Percentiles rank a stretch among this genome's conserved stretches.
phyloP scores from a whole-genome alignment of 2,797 vertebrate species.

The Poeciliopsis turneri region DNA sequence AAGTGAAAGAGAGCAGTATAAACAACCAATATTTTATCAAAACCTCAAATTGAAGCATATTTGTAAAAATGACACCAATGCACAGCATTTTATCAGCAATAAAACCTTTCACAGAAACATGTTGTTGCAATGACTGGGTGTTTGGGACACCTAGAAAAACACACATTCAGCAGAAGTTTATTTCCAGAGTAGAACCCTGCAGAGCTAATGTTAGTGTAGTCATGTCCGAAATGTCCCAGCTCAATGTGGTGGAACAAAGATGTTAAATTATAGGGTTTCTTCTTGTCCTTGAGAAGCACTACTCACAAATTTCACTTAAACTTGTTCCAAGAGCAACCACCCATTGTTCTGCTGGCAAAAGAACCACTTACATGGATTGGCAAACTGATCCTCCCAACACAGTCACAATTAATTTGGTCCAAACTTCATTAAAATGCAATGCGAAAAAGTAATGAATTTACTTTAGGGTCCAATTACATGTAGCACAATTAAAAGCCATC shows the following conservation, averaged over 20 bases:
- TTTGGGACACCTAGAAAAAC: constrained; percentile 42
- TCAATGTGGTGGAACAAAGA: constrained; percentile 38
- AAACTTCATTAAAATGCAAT: not conserved
- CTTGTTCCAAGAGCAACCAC: constrained; percentile 27
- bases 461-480: not conserved
- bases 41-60: not conserved
- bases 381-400: not conserved
- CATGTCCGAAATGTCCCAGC: constrained; percentile 23
- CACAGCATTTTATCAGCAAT: constrained; percentile 6
- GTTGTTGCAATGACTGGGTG: constrained; percentile 14
- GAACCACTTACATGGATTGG: not conserved
- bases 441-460: not conserved
- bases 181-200: constrained; percentile 45
- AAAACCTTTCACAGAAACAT: constrained; percentile 23
- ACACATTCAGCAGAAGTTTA: constrained; percentile 63
- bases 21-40: not conserved
- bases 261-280: constrained; percentile 38
- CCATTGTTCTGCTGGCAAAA: not conserved
- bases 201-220: constrained; percentile 44
- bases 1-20: not conserved
- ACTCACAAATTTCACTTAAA: constrained; percentile 23
- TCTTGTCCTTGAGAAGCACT: constrained; percentile 20
- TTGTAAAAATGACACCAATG: not conserved
- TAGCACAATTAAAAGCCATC: not conserved
- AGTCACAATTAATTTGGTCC: not conserved